These are phyloP conservation scores for Neomicropteryx cornuta DNA, from an alignment of 1,140 invertebrate species.

Conservation along the genomic window DNA sequence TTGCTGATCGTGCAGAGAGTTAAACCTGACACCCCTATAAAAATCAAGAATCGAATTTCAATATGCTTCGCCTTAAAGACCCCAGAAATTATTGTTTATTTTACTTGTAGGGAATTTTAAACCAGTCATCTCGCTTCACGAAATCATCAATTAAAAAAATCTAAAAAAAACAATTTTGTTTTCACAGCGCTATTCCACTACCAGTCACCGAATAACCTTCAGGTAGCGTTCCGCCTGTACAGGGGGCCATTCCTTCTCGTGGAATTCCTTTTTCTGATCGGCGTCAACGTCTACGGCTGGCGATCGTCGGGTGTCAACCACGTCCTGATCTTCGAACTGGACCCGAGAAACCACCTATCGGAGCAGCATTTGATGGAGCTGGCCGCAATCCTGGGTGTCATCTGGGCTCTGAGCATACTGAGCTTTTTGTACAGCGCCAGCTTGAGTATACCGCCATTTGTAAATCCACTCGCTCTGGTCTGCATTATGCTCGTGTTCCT, in stretches of 20 bases:
- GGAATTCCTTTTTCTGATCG: constrained; percentile 90
- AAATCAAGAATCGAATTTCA: too few relatives aligned
- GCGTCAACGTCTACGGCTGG: constrained; percentile 98
- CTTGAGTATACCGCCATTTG: constrained; percentile 82
- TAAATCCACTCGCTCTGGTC: constrained; percentile 80
- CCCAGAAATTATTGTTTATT: too few relatives aligned
- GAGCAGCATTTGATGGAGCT: constrained; percentile 97
- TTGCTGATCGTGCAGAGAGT: too few relatives aligned
- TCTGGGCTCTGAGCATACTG: constrained; percentile 82
- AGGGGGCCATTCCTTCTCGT: constrained; percentile 87
- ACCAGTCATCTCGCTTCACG: too few relatives aligned
- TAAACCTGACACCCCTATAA: too few relatives aligned
- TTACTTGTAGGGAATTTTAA: too few relatives aligned
- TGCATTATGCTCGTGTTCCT: constrained; percentile 82
- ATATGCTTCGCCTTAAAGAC: too few relatives aligned
- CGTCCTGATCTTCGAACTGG: constrained; percentile 96
- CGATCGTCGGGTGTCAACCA: constrained; percentile 97
- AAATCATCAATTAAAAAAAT: too few relatives aligned
- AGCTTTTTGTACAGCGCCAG: constrained; percentile 75
- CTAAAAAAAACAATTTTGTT: too few relatives aligned
- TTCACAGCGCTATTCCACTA: constrained; percentile 62
- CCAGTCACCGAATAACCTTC: constrained; percentile 56
- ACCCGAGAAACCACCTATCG: constrained; percentile 92
- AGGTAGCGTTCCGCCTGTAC: constrained; percentile 77
- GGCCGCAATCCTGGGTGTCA: constrained; percentile 86